phyloP scores from a whole-genome alignment of 2,113 vertebrate genomes.

The Thryonomys swinderianus region DNA sequence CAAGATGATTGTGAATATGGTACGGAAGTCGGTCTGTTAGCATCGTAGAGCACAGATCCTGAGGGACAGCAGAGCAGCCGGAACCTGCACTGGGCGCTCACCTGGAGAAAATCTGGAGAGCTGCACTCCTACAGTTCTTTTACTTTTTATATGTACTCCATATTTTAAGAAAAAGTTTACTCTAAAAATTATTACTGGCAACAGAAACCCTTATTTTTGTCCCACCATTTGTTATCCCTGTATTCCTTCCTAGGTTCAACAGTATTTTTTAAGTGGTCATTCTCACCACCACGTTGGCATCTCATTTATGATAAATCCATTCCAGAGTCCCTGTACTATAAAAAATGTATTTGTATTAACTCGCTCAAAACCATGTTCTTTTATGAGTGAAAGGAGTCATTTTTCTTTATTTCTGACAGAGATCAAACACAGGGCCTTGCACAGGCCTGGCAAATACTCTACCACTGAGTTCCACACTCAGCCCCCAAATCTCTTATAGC shows the following conservation, averaged over 20 bases:
- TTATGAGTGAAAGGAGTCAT: background rate
- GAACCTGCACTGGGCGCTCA: background rate
- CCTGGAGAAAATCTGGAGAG: background rate
- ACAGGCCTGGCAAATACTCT: background rate
- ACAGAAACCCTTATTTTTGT: background rate
- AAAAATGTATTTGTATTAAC: background rate
- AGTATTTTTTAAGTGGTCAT: background rate
- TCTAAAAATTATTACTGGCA: constrained; percentile 1
- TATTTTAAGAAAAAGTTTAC: constrained; percentile 12
- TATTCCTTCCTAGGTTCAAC: background rate
- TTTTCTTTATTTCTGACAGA: background rate
- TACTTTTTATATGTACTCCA: background rate
- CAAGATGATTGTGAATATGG: background rate
- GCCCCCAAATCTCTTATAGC: background rate
- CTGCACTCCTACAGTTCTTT: background rate
- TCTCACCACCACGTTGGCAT: background rate
- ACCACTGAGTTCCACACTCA: background rate
- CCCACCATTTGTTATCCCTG: background rate
- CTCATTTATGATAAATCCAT: background rate
- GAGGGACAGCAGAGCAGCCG: background rate
- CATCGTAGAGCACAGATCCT: background rate
- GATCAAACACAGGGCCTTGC: background rate
- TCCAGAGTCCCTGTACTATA: background rate
- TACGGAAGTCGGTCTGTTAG: background rate
- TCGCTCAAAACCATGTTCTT: constrained; percentile 24